These are phyloP conservation scores for Dynastes hyllus DNA, from an alignment of 2,888 invertebrate genomes.

Conservation along the genomic window DNA sequence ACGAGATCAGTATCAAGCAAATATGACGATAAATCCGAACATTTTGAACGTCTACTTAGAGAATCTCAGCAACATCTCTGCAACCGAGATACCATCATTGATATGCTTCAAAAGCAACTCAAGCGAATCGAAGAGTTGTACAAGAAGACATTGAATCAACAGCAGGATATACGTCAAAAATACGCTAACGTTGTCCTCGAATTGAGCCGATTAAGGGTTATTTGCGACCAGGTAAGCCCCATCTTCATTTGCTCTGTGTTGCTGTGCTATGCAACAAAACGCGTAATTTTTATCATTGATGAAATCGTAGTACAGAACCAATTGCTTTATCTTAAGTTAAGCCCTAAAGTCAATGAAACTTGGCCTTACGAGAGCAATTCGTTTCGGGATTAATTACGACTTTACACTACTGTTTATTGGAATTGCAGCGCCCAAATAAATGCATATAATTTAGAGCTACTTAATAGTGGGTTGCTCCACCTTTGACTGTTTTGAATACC, in stretches of 20 bases:
- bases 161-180: conserved; percentile 60
- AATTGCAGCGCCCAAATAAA: too few relatives aligned
- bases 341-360: too few relatives aligned
- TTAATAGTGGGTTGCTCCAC: too few relatives aligned
- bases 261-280: too few relatives aligned
- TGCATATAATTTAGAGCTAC: too few relatives aligned
- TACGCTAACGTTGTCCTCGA: conserved; percentile 58
- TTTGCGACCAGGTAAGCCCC: conserved; percentile 43
- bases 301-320: too few relatives aligned
- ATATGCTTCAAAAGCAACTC: conserved; percentile 60
- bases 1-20: conserved; percentile 17
- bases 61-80: conserved; percentile 59
- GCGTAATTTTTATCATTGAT: too few relatives aligned
- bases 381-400: too few relatives aligned
- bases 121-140: conserved; percentile 60
- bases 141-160: conserved; percentile 59
- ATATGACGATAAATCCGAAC: conserved; percentile 48
- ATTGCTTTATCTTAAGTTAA: too few relatives aligned
- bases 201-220: conserved; percentile 56
- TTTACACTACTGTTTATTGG: too few relatives aligned
- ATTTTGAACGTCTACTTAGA: conserved; percentile 51
- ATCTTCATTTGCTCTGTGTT: neutral
- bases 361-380: too few relatives aligned
- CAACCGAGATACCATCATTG: conserved; percentile 61
- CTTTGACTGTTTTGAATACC: too few relatives aligned